Evolutionary conservation across 1,140 invertebrate species (phyloP).

Genomic region (Stegodyphus dumicola): DNA sequence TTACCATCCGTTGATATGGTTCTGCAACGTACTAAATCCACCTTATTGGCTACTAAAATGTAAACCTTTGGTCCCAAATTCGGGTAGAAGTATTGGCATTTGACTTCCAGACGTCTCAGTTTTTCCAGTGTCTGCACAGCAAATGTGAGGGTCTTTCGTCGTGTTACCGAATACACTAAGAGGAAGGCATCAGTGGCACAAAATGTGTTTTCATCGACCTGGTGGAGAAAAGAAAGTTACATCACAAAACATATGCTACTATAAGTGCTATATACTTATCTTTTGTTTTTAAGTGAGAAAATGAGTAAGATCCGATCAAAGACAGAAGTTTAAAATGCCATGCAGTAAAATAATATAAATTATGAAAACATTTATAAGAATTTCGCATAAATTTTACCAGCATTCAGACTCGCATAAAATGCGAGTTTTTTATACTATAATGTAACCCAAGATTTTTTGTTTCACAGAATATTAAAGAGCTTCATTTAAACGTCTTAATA

Average conservation of each 20-base stretch:
- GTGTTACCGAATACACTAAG: constrained; percentile 41
- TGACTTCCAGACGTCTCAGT: constrained; percentile 14
- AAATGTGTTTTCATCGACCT: constrained; percentile 21
- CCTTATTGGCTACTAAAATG: constrained; percentile 95
- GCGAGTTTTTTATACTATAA: too few relatives aligned
- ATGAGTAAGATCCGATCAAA: too few relatives aligned
- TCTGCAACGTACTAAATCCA: constrained; percentile 90
- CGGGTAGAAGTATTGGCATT: neutral
- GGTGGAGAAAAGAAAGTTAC: neutral
- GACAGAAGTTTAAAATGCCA: too few relatives aligned
- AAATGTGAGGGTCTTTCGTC: constrained; percentile 16
- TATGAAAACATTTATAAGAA: too few relatives aligned
- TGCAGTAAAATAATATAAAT: too few relatives aligned
- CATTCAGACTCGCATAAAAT: too few relatives aligned
- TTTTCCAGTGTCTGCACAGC: neutral
- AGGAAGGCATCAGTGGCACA: constrained; percentile 25
- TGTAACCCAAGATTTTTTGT: too few relatives aligned
- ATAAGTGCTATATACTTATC: too few relatives aligned
- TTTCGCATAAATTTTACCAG: too few relatives aligned
- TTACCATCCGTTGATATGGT: constrained; percentile 90
- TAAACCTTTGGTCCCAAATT: constrained; percentile 73
- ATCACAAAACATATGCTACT: neutral
- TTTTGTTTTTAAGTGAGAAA: too few relatives aligned
- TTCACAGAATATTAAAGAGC: too few relatives aligned
- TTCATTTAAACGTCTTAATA: too few relatives aligned